phyloP scores from a whole-genome alignment of 2,888 invertebrate species.

The Drosophila paranaensis region DNA sequence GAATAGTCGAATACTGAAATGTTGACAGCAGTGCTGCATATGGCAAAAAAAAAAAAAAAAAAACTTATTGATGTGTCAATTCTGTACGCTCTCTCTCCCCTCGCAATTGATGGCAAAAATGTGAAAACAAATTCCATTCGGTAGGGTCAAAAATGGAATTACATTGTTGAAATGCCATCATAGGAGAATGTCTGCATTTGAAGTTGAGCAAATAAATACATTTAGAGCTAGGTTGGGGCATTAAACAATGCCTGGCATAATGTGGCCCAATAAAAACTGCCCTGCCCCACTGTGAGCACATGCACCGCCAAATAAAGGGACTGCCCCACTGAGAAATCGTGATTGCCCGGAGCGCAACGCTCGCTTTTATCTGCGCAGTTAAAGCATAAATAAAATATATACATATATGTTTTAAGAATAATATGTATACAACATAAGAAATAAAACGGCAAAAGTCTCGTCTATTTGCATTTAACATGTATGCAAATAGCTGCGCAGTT shows the following conservation, averaged over 20 bases:
- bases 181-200: slow-evolving; percentile 47
- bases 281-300: slow-evolving; percentile 51
- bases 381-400: slow-evolving; percentile 39
- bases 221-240: neutral
- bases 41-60: slow-evolving; percentile 2
- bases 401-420: slow-evolving; percentile 23
- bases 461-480: slow-evolving; percentile 58
- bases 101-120: neutral
- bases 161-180: slow-evolving; percentile 20
- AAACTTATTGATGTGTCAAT: slow-evolving; percentile 28
- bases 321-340: slow-evolving; percentile 61
- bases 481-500: slow-evolving; percentile 53
- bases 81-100: neutral
- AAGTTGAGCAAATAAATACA: slow-evolving; percentile 52
- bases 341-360: slow-evolving; percentile 54
- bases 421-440: slow-evolving; percentile 17
- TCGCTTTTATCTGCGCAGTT: slow-evolving; percentile 53
- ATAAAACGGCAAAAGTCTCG: slow-evolving; percentile 24
- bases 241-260: slow-evolving; percentile 26
- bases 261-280: slow-evolving; percentile 40
- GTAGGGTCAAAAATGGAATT: slow-evolving; percentile 17
- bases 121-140: slow-evolving; percentile 24
- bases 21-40: slow-evolving; percentile 40
- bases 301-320: slow-evolving; percentile 25
- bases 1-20: slow-evolving; percentile 33